A percentile compares a stretch with the other conserved stretches of the same genome.
Evolutionary conservation across 2,888 invertebrate species (phyloP).

Genomic region (Limnephilus auricula): DNA sequence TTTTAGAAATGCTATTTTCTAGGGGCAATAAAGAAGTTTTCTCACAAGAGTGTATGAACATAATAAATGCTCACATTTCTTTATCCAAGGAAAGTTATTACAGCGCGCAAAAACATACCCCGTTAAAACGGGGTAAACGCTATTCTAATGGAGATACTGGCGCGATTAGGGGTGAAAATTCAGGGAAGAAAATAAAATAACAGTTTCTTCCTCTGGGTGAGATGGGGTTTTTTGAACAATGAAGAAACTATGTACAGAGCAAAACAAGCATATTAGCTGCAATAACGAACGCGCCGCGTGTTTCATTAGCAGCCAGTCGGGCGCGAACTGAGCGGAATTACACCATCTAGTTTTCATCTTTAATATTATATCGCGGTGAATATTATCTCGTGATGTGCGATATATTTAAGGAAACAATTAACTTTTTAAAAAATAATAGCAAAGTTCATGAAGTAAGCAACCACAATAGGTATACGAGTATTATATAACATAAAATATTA

Average conservation of each 20-base stretch:
- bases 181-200: slow-evolving; percentile 26
- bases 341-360: background rate
- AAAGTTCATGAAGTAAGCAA: too few relatives aligned
- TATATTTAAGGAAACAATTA: background rate
- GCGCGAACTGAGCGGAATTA: background rate
- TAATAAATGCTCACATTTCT: background rate
- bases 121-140: slow-evolving; percentile 10
- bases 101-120: background rate
- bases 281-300: slow-evolving; percentile 44
- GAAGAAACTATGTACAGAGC: slow-evolving; percentile 32
- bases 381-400: background rate
- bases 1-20: background rate
- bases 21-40: background rate
- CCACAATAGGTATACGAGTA: too few relatives aligned
- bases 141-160: slow-evolving; percentile 41
- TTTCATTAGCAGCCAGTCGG: slow-evolving; percentile 37
- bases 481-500: too few relatives aligned
- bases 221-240: slow-evolving; percentile 38
- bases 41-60: background rate
- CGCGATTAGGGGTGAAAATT: slow-evolving; percentile 42
- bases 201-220: background rate
- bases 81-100: background rate
- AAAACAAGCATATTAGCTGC: slow-evolving; percentile 46
- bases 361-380: background rate
- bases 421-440: too few relatives aligned